Percentiles rank a stretch among this genome's conserved stretches.
Conservation (phyloP, 2,888 invertebrate genomes). For the Tachystola acroxantha region DNA sequence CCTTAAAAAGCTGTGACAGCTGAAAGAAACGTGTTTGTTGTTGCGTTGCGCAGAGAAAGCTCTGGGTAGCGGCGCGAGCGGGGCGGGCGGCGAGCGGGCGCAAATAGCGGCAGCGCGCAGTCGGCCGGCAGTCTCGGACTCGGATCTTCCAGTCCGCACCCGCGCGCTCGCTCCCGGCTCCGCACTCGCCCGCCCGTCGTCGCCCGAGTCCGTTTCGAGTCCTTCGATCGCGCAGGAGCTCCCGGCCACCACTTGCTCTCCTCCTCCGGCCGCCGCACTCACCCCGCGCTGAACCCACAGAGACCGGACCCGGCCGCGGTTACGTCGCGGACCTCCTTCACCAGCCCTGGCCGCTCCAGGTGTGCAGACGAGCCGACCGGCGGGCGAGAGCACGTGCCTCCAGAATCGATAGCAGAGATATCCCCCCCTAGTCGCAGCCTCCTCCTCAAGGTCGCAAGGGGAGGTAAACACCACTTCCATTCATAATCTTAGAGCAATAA, state of each 20-base stretch:
- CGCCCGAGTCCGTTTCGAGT: constrained; percentile 9
- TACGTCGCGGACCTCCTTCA: constrained; percentile 14
- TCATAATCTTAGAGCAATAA: constrained; percentile 29
- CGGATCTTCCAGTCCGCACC: constrained; percentile 43
- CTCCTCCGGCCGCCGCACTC: constrained; percentile 6
- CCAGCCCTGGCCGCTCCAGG: constrained; percentile 33
- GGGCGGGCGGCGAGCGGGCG: constrained; percentile 58
- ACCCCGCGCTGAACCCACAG: constrained; percentile 13
- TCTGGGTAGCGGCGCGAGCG: constrained; percentile 45
- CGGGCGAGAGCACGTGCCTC: constrained; percentile 32
- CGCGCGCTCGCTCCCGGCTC: constrained; percentile 29
- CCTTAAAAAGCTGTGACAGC: constrained; percentile 28
- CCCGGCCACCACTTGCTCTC: not conserved
- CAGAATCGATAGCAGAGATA: constrained; percentile 41
- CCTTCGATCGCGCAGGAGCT: constrained; percentile 2
- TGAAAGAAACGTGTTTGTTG: constrained; percentile 48
- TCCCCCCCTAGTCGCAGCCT: constrained; percentile 31
- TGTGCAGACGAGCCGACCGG: constrained; percentile 28
- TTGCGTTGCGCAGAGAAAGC: constrained; percentile 73
- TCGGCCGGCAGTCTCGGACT: constrained; percentile 30
- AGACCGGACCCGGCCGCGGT: constrained; percentile 13
- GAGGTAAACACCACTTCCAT: constrained; percentile 57
- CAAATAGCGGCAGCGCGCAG: constrained; percentile 70
- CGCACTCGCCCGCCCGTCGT: constrained; percentile 16
- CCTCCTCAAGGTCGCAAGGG: constrained; percentile 53